These are phyloP conservation scores for Galeopterus variegatus DNA, from an alignment of 2,113 vertebrate genomes.

Conservation along the genomic window DNA sequence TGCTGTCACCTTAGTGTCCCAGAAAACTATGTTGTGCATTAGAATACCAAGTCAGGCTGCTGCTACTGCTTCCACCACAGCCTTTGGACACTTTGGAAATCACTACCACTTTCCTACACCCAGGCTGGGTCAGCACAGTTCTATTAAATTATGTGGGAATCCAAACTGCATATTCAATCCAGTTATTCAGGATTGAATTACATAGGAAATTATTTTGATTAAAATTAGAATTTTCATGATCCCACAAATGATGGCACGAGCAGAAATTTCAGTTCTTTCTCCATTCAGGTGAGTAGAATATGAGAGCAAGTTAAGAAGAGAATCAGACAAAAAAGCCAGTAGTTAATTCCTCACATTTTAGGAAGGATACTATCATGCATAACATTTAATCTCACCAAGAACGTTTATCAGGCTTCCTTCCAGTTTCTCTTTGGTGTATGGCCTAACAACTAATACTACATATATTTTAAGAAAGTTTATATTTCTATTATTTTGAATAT, in stretches of 20 bases:
- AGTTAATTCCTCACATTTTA: not conserved
- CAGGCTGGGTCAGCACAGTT: not conserved
- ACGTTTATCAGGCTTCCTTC: not conserved
- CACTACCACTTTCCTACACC: not conserved
- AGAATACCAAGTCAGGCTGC: not conserved
- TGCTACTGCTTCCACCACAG: not conserved
- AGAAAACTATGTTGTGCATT: not conserved
- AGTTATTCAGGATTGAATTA: not conserved
- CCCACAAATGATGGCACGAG: not conserved
- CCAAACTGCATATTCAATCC: not conserved
- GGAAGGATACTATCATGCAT: not conserved
- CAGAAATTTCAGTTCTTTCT: not conserved
- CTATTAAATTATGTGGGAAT: not conserved
- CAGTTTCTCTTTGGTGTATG: not conserved
- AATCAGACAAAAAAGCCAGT: not conserved
- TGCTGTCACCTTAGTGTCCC: not conserved
- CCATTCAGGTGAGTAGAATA: not conserved
- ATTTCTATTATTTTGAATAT: slow-evolving; percentile 27
- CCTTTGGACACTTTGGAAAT: not conserved
- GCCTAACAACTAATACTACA: not conserved
- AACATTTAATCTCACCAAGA: not conserved
- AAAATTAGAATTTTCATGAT: not conserved
- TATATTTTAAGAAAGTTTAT: slow-evolving; percentile 60
- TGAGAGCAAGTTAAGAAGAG: not conserved
- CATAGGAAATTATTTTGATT: not conserved